Evolutionary conservation across 1,140 invertebrate genomes (phyloP).

Genomic region (Pararge aegeria): DNA sequence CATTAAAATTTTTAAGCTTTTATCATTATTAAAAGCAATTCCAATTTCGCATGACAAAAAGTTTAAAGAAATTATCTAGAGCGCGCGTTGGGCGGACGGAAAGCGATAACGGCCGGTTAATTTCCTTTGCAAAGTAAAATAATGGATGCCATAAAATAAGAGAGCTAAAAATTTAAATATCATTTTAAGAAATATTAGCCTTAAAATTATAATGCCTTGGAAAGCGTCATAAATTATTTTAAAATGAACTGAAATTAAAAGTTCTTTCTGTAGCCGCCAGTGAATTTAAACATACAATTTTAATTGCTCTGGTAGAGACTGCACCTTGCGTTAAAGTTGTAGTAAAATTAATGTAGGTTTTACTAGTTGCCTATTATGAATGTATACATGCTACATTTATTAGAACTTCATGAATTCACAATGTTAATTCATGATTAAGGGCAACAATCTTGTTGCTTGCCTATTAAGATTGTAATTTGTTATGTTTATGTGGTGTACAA

Average conservation of each 20-base stretch:
- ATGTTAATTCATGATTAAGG: no score
- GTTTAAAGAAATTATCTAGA: constrained; percentile 4
- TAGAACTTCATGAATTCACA: no score
- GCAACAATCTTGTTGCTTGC: no score
- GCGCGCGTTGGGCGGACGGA: neutral
- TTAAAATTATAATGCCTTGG: neutral
- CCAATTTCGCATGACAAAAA: neutral
- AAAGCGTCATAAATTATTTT: neutral
- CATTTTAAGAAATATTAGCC: neutral
- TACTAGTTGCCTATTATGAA: no score
- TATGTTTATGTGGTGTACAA: no score
- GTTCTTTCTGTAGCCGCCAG: neutral
- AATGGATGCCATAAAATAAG: neutral
- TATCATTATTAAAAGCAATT: constrained; percentile 1
- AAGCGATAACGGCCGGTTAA: neutral
- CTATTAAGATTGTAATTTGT: no score
- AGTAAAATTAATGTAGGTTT: no score
- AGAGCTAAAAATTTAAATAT: constrained; percentile 8
- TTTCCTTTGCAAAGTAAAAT: constrained; percentile 1
- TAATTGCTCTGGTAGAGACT: no score
- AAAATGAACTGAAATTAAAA: neutral
- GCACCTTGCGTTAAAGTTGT: no score
- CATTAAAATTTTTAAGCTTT: neutral
- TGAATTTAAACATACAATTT: neutral
- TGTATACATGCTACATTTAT: no score